These are phyloP conservation scores for Sisor rabdophorus DNA, from an alignment of 2,113 vertebrate species.

Conservation along the genomic window DNA sequence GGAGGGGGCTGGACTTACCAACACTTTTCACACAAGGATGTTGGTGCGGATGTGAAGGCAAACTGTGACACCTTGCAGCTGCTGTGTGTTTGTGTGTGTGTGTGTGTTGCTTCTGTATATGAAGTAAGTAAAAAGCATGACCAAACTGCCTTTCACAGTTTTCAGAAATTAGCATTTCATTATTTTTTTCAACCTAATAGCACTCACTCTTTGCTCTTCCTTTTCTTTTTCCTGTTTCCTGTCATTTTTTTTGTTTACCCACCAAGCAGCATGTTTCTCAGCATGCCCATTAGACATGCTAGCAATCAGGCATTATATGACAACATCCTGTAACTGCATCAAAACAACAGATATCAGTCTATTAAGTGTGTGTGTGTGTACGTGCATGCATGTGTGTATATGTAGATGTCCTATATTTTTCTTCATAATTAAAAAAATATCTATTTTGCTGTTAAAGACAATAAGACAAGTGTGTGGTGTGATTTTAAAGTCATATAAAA, in stretches of 20 bases:
- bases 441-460: background rate
- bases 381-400: background rate
- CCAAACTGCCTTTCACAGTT: background rate
- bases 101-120: background rate
- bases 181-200: too few species aligned
- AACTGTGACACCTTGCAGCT: slow-evolving; percentile 60
- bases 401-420: background rate
- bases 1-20: slow-evolving; percentile 17
- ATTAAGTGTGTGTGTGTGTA: background rate
- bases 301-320: slow-evolving; percentile 26
- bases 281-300: slow-evolving; percentile 13
- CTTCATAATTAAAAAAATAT: too few species aligned
- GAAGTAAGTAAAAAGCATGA: background rate
- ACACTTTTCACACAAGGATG: slow-evolving; percentile 54
- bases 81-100: slow-evolving; percentile 33
- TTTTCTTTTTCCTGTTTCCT: slow-evolving; percentile 33
- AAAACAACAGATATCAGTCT: slow-evolving; percentile 20
- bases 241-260: slow-evolving; percentile 15
- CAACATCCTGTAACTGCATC: slow-evolving; percentile 31
- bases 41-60: slow-evolving; percentile 54
- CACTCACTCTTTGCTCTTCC: slow-evolving; percentile 8
- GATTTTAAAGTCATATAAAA: too few species aligned
- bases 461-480: too few species aligned
- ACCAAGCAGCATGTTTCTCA: background rate
- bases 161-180: background rate